These are phyloP conservation scores for Poeciliopsis retropinna DNA, from an alignment of 2,113 vertebrate species.

Conservation along the genomic window DNA sequence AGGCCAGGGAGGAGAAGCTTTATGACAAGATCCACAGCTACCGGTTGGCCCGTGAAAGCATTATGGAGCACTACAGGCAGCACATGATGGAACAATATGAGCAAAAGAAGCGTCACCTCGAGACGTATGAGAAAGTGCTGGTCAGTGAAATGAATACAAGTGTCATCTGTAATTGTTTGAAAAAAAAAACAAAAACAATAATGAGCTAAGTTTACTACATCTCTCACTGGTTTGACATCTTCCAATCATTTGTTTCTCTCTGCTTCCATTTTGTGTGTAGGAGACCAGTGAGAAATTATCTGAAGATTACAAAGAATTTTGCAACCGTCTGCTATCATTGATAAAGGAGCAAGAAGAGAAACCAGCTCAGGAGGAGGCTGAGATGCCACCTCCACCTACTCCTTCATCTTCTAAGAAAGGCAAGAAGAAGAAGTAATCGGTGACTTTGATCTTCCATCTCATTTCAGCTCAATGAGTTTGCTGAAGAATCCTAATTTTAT, in stretches of 20 bases:
- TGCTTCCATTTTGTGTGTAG: constrained; percentile 45
- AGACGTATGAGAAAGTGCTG: constrained; percentile 82
- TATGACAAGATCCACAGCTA: constrained; percentile 84
- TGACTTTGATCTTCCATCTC: constrained; percentile 10
- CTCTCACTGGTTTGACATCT: background rate
- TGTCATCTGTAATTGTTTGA: constrained; percentile 1
- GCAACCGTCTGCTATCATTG: constrained; percentile 71
- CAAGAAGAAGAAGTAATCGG: constrained; percentile 79
- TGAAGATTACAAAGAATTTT: constrained; percentile 75
- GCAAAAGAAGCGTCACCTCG: constrained; percentile 75
- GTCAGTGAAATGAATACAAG: constrained; percentile 64
- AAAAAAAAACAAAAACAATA: background rate
- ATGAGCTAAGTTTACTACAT: background rate
- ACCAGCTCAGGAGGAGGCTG: constrained; percentile 62
- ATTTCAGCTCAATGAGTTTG: constrained; percentile 20
- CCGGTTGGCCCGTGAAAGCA: constrained; percentile 72
- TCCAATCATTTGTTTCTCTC: constrained; percentile 4
- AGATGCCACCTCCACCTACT: constrained; percentile 53
- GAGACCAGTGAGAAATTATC: constrained; percentile 61
- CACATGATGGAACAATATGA: constrained; percentile 69
- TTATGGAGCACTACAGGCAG: constrained; percentile 76
- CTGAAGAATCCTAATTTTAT: constrained; percentile 24
- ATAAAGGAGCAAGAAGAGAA: constrained; percentile 72
- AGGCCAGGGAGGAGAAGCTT: constrained; percentile 73
- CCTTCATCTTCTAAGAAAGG: constrained; percentile 59